These are phyloP conservation scores for Miichthys miiuy DNA, from an alignment of 2,797 vertebrate species.

Conservation along the genomic window DNA sequence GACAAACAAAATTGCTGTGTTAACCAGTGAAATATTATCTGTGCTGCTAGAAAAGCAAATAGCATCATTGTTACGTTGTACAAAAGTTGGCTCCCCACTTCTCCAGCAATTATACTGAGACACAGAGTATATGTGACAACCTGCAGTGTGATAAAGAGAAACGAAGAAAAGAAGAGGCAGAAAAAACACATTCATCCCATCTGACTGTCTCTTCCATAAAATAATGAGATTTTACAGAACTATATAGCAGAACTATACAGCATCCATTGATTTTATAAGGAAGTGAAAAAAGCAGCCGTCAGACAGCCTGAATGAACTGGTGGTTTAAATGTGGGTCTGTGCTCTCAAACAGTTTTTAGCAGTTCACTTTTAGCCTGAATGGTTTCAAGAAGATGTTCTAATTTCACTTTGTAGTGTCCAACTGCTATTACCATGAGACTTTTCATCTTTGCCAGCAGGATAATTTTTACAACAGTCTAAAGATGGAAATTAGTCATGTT, in stretches of 20 bases:
- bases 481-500: neutral
- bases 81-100: neutral
- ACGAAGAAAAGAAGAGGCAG: neutral
- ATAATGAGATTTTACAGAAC: neutral
- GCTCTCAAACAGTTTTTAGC: too few relatives aligned
- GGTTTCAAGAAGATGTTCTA: neutral
- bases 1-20: conserved; percentile 19
- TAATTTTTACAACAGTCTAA: neutral
- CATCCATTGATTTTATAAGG: neutral
- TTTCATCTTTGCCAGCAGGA: neutral
- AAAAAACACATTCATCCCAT: neutral
- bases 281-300: neutral
- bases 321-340: neutral
- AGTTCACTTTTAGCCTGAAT: neutral
- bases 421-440: neutral
- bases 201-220: neutral
- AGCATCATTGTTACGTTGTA: neutral
- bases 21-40: neutral
- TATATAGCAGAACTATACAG: too few relatives aligned
- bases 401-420: neutral
- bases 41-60: neutral
- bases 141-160: neutral
- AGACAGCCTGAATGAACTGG: too few relatives aligned
- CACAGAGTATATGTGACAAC: neutral
- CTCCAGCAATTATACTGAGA: conserved; percentile 8